Evolutionary conservation across 2,888 invertebrate genomes (phyloP).

Genomic region (Argyra leucocephala): DNA sequence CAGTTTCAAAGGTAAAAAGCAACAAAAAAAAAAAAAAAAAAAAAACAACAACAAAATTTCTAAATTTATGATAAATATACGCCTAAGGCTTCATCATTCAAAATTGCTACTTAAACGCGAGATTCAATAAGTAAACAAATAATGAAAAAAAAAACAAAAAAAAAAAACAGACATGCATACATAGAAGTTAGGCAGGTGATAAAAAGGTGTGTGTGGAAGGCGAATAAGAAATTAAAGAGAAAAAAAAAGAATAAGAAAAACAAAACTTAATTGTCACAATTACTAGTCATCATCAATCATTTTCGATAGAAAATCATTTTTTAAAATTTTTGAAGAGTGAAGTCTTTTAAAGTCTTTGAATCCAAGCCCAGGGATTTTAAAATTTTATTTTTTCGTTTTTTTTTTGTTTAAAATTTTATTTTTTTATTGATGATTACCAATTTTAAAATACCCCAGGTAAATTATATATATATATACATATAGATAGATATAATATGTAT

Average conservation of each 20-base stretch:
- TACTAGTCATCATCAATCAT: slow-evolving; percentile 1
- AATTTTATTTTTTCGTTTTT: too few relatives aligned
- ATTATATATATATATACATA: too few relatives aligned
- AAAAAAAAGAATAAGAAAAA: not conserved
- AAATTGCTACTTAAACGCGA: not conserved
- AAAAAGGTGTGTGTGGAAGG: slow-evolving; percentile 6
- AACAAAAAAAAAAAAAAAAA: not conserved
- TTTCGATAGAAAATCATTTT: not conserved
- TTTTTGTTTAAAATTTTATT: too few relatives aligned
- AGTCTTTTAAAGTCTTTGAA: too few relatives aligned
- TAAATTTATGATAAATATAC: not conserved
- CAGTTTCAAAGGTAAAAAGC: not conserved
- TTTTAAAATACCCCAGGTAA: too few relatives aligned
- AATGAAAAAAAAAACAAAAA: not conserved
- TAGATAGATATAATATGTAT: too few relatives aligned
- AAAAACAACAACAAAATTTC: not conserved
- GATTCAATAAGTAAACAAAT: not conserved
- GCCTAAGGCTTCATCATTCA: not conserved
- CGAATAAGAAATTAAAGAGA: not conserved
- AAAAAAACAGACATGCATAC: too few relatives aligned
- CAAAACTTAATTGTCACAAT: slow-evolving; percentile 6
- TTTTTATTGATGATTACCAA: too few relatives aligned
- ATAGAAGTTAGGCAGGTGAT: not conserved
- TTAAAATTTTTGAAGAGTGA: too few relatives aligned
- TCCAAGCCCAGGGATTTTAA: too few relatives aligned